These are phyloP conservation scores for Pholis gunnellus DNA, from an alignment of 2,113 vertebrate genomes.

Conservation along the genomic window DNA sequence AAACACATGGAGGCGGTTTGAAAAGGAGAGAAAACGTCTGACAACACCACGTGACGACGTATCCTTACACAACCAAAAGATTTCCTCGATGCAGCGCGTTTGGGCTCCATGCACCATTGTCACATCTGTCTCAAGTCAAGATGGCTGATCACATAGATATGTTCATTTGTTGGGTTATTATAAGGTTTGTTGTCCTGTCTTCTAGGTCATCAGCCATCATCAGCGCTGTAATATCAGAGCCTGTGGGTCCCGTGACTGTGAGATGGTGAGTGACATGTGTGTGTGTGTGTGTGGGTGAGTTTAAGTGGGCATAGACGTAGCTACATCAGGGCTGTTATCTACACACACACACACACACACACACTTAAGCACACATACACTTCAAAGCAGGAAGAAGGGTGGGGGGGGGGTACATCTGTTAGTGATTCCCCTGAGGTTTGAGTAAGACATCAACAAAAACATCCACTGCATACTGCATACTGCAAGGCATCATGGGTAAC, in stretches of 20 bases:
- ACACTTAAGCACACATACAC: slow-evolving; percentile 3
- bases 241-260: slow-evolving; percentile 48
- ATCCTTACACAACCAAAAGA: neutral
- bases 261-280: slow-evolving; percentile 19
- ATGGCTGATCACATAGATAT: neutral
- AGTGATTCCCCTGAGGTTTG: slow-evolving; percentile 41
- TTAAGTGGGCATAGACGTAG: slow-evolving; percentile 14
- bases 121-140: neutral
- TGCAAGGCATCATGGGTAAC: slow-evolving; percentile 56
- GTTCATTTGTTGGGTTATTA: neutral
- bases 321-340: slow-evolving; percentile 29
- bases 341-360: slow-evolving; percentile 35
- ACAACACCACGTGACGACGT: neutral
- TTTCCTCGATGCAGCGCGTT: neutral
- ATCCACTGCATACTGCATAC: slow-evolving; percentile 38
- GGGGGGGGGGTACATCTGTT: slow-evolving; percentile 57
- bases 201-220: slow-evolving; percentile 4
- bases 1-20: neutral
- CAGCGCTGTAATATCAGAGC: slow-evolving; percentile 57
- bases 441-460: slow-evolving; percentile 49
- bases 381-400: neutral
- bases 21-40: slow-evolving; percentile 9
- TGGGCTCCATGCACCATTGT: neutral
- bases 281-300: slow-evolving; percentile 28
- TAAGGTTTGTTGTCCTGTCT: slow-evolving; percentile 14